Evolutionary conservation across 2,888 invertebrate species (phyloP).

Genomic region (Operophtera brumata): DNA sequence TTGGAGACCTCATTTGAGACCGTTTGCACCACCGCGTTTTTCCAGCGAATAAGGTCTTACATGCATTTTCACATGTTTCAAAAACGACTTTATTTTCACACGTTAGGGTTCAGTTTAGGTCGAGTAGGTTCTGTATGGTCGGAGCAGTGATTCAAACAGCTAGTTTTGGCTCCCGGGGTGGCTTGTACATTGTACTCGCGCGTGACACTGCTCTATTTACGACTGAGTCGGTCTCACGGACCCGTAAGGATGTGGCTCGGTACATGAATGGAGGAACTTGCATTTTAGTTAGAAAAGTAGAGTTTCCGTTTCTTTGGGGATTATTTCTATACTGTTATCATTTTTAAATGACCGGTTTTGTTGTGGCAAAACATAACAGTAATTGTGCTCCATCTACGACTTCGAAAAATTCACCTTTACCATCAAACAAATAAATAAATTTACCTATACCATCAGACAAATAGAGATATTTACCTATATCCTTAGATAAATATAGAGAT

Average conservation of each 20-base stretch:
- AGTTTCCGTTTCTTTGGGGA: no score
- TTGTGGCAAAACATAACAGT: no score
- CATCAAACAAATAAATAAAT: no score
- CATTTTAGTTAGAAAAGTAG: not conserved
- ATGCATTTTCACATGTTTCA: conserved; percentile 10
- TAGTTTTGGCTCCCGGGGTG: conserved; percentile 78
- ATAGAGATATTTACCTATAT: no score
- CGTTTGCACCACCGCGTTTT: conserved; percentile 16
- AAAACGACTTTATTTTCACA: conserved; percentile 6
- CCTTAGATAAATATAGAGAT: no score
- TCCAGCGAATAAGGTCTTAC: conserved; percentile 23
- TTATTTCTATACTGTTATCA: no score
- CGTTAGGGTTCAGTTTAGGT: conserved; percentile 38
- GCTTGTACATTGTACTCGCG: conserved; percentile 75
- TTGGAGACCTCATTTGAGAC: conserved; percentile 15
- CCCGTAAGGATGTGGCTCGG: conserved; percentile 54
- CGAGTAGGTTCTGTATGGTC: conserved; percentile 35
- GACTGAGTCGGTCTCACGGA: conserved; percentile 57
- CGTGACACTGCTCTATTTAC: conserved; percentile 79
- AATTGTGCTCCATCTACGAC: no score
- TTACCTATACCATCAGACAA: no score
- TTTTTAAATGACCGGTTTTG: no score
- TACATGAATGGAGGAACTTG: conserved; percentile 34
- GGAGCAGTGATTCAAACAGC: conserved; percentile 62
- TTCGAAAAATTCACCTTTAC: no score